phyloP scores from a whole-genome alignment of 2,888 invertebrate genomes.

The Tachina fera region DNA sequence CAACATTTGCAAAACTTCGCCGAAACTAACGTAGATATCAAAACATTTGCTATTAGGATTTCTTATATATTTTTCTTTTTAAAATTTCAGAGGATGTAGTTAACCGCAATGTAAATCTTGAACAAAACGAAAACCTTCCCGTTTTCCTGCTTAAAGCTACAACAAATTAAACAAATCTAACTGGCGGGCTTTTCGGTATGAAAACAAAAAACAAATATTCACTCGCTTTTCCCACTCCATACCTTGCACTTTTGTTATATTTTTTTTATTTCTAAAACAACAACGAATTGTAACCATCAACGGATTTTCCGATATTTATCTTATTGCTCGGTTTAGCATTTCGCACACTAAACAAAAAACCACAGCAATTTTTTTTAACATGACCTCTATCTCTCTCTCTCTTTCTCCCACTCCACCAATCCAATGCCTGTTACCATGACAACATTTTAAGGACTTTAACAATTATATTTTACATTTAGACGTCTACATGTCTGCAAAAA shows the following conservation, averaged over 20 bases:
- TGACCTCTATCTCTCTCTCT: background rate
- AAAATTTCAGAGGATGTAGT: background rate
- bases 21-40: slow-evolving; percentile 41
- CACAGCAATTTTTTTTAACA: background rate
- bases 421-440: background rate
- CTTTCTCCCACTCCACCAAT: no score
- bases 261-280: background rate
- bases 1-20: slow-evolving; percentile 24
- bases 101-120: slow-evolving; percentile 45
- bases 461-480: slow-evolving; percentile 63
- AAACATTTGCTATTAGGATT: slow-evolving; percentile 38
- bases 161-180: background rate
- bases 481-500: slow-evolving; percentile 60
- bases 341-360: slow-evolving; percentile 41
- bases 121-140: slow-evolving; percentile 3
- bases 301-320: slow-evolving; percentile 65
- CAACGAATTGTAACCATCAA: slow-evolving; percentile 45
- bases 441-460: slow-evolving; percentile 36
- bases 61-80: background rate
- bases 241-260: background rate
- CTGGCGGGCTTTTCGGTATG: background rate
- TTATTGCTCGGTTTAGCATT: slow-evolving; percentile 56
- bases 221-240: background rate
- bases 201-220: slow-evolving; percentile 13
- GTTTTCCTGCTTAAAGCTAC: slow-evolving; percentile 39